These are phyloP conservation scores for Lasioglossum villosulum DNA, from an alignment of 2,888 invertebrate genomes.

Conservation along the genomic window DNA sequence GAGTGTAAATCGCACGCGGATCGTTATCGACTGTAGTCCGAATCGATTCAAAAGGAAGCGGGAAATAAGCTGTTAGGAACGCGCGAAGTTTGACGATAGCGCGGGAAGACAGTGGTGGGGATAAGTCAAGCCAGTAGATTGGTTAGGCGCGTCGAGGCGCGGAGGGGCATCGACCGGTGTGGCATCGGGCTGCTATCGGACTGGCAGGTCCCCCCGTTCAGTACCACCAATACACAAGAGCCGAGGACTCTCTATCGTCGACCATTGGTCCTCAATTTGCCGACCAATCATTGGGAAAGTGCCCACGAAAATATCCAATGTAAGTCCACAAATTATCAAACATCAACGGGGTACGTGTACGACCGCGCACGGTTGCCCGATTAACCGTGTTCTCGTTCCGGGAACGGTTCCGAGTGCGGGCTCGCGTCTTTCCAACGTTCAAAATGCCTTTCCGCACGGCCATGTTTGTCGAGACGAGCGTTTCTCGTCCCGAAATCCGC, in stretches of 20 bases:
- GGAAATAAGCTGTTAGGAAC: constrained; percentile 51
- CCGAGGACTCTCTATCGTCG: constrained; percentile 89
- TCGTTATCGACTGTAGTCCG: background rate
- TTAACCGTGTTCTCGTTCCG: constrained; percentile 64
- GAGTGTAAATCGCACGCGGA: background rate
- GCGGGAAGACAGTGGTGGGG: constrained; percentile 68
- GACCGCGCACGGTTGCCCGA: constrained; percentile 62
- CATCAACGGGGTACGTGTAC: constrained; percentile 75
- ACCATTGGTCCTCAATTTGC: constrained; percentile 94
- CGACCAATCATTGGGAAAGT: constrained; percentile 96
- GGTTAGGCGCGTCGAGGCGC: constrained; percentile 70
- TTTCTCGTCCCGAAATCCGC: constrained; percentile 61
- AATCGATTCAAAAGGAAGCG: constrained; percentile 55
- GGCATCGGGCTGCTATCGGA: constrained; percentile 81
- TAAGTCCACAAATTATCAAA: constrained; percentile 91
- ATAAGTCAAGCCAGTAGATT: constrained; percentile 71
- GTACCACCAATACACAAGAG: constrained; percentile 91
- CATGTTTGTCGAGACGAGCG: constrained; percentile 79
- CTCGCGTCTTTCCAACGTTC: constrained; percentile 46
- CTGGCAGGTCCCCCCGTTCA: constrained; percentile 84
- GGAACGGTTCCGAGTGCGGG: constrained; percentile 31
- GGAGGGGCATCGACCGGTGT: constrained; percentile 82
- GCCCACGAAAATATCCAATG: constrained; percentile 90
- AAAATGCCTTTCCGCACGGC: constrained; percentile 72
- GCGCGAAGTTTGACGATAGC: constrained; percentile 68